These are phyloP conservation scores for Pagetopsis macropterus DNA, from an alignment of 2,797 vertebrate species.

Conservation along the genomic window DNA sequence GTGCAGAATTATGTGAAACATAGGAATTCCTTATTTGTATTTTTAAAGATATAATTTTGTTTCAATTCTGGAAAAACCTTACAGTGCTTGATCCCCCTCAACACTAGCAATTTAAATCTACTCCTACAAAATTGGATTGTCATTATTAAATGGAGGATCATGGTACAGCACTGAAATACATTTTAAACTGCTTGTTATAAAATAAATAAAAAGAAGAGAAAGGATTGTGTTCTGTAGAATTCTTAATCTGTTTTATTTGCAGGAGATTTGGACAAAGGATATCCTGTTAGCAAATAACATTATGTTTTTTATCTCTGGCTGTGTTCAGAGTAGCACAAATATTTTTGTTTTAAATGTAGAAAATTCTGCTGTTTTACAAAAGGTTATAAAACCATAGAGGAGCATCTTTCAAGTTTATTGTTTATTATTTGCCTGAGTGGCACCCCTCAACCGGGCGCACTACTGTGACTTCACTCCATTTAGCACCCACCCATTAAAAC, in stretches of 20 bases:
- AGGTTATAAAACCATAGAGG: constrained; percentile 3
- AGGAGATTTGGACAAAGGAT: constrained; percentile 3
- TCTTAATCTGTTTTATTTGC: constrained; percentile 25
- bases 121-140: neutral
- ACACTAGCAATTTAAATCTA: neutral
- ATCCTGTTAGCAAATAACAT: constrained; percentile 17
- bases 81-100: neutral
- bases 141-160: constrained; percentile 1
- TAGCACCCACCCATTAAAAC: constrained; percentile 61
- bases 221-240: constrained; percentile 9
- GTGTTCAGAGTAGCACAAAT: constrained; percentile 9
- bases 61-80: constrained; percentile 3
- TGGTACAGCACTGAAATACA: neutral
- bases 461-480: constrained; percentile 55
- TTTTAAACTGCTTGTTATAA: neutral
- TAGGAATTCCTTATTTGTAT: constrained; percentile 24
- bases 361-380: constrained; percentile 10
- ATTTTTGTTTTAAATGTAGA: neutral
- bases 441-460: constrained; percentile 43
- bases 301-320: constrained; percentile 8
- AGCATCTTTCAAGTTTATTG: constrained; percentile 46
- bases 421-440: constrained; percentile 46
- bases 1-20: constrained; percentile 33
- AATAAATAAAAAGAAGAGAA: constrained; percentile 12
- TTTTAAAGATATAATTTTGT: constrained; percentile 19